These are phyloP conservation scores for Rhingia campestris DNA, from an alignment of 2,888 invertebrate species.

Conservation along the genomic window DNA sequence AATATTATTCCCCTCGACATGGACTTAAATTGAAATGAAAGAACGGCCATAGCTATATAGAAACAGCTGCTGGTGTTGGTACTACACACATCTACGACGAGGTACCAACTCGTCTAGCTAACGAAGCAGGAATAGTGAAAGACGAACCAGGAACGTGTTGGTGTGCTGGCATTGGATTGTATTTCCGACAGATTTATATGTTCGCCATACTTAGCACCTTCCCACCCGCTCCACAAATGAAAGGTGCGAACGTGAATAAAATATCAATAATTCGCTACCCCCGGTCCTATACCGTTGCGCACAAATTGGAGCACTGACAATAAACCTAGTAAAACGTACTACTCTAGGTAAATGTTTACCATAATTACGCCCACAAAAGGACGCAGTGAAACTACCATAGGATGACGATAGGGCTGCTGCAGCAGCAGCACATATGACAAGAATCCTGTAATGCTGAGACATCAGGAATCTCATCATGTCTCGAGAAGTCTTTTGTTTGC, in stretches of 20 bases:
- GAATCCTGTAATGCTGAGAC: slow-evolving; percentile 29
- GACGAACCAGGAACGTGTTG: slow-evolving; percentile 38
- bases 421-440: slow-evolving; percentile 62
- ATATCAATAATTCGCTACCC: slow-evolving; percentile 53
- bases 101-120: slow-evolving; percentile 13
- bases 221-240: background rate
- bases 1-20: slow-evolving; percentile 67
- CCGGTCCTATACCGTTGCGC: slow-evolving; percentile 15
- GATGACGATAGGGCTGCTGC: slow-evolving; percentile 23
- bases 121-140: slow-evolving; percentile 58
- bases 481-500: slow-evolving; percentile 17
- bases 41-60: slow-evolving; percentile 30
- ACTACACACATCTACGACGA: background rate
- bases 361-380: slow-evolving; percentile 67
- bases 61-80: slow-evolving; percentile 3
- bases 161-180: slow-evolving; percentile 57
- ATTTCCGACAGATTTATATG: slow-evolving; percentile 64
- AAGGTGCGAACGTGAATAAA: slow-evolving; percentile 70
- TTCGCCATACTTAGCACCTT: slow-evolving; percentile 6
- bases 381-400: slow-evolving; percentile 45
- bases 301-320: slow-evolving; percentile 59
- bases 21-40: slow-evolving; percentile 71
- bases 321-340: slow-evolving; percentile 43
- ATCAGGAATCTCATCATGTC: slow-evolving; percentile 70
- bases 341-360: slow-evolving; percentile 70